Conservation (phyloP, 1,140 invertebrate species). For the Metopolophium dirhodum region DNA sequence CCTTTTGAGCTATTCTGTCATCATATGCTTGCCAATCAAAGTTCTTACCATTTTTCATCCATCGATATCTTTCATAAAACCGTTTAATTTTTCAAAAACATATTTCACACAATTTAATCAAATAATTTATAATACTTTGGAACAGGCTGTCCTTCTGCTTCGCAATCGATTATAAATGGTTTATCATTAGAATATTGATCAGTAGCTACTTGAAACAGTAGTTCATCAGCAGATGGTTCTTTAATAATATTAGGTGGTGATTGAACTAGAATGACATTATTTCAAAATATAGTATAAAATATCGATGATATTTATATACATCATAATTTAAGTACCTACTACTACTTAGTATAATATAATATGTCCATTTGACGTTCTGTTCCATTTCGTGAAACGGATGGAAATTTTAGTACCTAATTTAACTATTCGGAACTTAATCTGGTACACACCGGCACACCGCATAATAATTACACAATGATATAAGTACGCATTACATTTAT, state of each 20-base stretch:
- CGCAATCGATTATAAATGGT: constrained; percentile 93
- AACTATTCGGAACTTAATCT: no score
- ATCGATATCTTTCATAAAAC: constrained; percentile 78
- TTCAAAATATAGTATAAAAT: not conserved
- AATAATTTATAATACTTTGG: constrained; percentile 73
- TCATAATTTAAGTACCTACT: no score
- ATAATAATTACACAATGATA: no score
- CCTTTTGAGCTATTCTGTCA: constrained; percentile 90
- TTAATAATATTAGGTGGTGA: constrained; percentile 88
- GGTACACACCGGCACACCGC: no score
- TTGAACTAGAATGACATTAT: constrained; percentile 69
- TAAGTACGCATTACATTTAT: no score
- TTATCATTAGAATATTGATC: constrained; percentile 84
- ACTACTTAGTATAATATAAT: no score
- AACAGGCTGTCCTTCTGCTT: constrained; percentile 88
- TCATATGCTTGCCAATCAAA: constrained; percentile 91
- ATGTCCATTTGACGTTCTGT: no score
- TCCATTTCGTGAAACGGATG: no score
- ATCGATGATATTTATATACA: not conserved
- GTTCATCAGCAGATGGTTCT: constrained; percentile 85
- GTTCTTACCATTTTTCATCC: constrained; percentile 94
- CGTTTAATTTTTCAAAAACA: not conserved
- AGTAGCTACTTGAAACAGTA: constrained; percentile 88
- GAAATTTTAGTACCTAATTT: no score
- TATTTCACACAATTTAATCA: not conserved